Evolutionary conservation across 2,888 invertebrate genomes (phyloP), one percentile per base, ranked within the genome.

Genomic region (Serripes groenlandicus): DNA sequence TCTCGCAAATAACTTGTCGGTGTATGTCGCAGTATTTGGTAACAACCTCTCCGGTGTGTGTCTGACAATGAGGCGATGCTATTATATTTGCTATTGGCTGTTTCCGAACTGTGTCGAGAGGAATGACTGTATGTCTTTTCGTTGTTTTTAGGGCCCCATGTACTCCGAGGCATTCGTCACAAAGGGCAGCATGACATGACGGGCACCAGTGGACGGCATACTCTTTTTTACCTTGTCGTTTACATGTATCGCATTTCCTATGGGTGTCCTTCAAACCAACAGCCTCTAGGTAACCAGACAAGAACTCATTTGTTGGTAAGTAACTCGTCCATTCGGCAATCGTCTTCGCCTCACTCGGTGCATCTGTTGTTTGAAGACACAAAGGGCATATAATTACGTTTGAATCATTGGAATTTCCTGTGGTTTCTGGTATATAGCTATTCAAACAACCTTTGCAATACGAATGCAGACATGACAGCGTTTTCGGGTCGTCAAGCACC

Each of bases 131-230:
- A 54, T 90, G 90, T 11, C 77, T 73, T 64, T 85, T 87, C 2
- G 90, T 88, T 37, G 87, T 84, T 73, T 86, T 87, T 60, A 90
- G 73, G 0, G 90, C 87, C 69, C 80, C 82, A 42, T 90, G 90
- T 30, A 88, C 84, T 0, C 79, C 85, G 0, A 81, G 79, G 62
- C 90, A 90, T 15, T 78, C 77, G 11, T 81, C 81, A 58, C 90
- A 90, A 0, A 90, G 74, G 0, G 88, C 78, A 54, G 88, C 88
- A 35, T 85, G 87, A 56, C 90, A 90, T 5, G 54, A 62, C 0
- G 72, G 74, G 66, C 90, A 90, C 88, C 88, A 90, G 26, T 88
- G 75, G 15, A 35, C 52, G 11, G 87, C 90, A 0, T 42, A 49
- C 0, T 60, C 52, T 1, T 28, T 34, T 58, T 82, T 86, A 28